phyloP scores from a whole-genome alignment of 2,888 invertebrate species.

The Gastracanthus pulcherrimus region DNA sequence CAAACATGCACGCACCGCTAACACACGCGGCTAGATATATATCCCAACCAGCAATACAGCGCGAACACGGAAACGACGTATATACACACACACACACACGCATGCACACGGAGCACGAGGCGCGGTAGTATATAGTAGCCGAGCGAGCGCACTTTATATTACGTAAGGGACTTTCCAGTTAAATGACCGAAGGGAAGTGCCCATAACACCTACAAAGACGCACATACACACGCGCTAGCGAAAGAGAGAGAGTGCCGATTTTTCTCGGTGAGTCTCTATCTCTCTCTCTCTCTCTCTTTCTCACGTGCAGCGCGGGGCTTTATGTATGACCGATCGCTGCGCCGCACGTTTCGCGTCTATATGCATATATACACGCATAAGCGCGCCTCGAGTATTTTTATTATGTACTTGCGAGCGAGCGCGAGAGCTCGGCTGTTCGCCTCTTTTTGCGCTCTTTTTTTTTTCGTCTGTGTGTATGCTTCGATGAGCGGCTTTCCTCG shows the following conservation, averaged over 20 bases:
- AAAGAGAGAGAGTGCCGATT: too few species aligned
- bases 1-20: too few species aligned
- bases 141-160: constrained; percentile 68
- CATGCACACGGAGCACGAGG: too few species aligned
- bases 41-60: constrained; percentile 54
- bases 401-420: background rate
- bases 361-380: background rate
- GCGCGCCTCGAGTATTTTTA: background rate
- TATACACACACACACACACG: constrained; percentile 61
- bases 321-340: background rate
- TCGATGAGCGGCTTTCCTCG: constrained; percentile 20
- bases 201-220: constrained; percentile 54
- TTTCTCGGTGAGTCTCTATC: too few species aligned
- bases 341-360: background rate
- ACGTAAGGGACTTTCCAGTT: constrained; percentile 73
- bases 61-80: constrained; percentile 73
- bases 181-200: constrained; percentile 59
- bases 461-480: background rate
- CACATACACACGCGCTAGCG: too few species aligned
- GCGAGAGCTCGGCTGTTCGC: too few species aligned
- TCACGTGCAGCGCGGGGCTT: too few species aligned
- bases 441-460: background rate
- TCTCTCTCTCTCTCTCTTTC: too few species aligned
- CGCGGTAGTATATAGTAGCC: too few species aligned
- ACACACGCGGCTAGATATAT: too few species aligned